phyloP scores from a whole-genome alignment of 2,888 invertebrate genomes.

The Ormyrus rosae region DNA sequence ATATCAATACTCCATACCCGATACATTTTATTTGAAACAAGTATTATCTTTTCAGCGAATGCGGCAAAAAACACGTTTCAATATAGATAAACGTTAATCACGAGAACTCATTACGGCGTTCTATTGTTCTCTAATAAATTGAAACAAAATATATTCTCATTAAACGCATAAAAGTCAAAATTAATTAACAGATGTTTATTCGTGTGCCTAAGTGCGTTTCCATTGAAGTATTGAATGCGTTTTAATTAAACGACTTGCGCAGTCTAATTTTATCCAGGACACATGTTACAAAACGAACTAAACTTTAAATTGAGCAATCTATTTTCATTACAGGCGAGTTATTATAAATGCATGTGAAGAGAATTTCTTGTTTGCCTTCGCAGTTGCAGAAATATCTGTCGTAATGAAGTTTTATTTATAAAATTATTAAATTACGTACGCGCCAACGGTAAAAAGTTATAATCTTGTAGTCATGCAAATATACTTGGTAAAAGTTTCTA shows the following conservation, averaged over 20 bases:
- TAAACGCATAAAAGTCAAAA: slow-evolving; percentile 46
- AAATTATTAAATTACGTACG: slow-evolving; percentile 31
- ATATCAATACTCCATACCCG: too few species aligned
- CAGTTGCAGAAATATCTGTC: slow-evolving; percentile 32
- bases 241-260: slow-evolving; percentile 56
- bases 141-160: slow-evolving; percentile 25
- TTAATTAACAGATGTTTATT: slow-evolving; percentile 51
- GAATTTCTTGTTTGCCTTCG: slow-evolving; percentile 46
- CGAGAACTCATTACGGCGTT: too few species aligned
- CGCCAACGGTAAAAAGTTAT: too few species aligned
- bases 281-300: slow-evolving; percentile 55
- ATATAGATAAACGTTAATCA: too few species aligned
- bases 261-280: slow-evolving; percentile 57
- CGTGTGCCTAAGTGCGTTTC: slow-evolving; percentile 26
- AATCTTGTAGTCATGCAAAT: too few species aligned
- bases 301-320: slow-evolving; percentile 56
- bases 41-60: too few species aligned
- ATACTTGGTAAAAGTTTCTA: too few species aligned
- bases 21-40: too few species aligned
- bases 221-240: slow-evolving; percentile 53
- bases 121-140: too few species aligned
- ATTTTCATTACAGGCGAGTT: slow-evolving; percentile 51
- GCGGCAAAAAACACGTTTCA: too few species aligned
- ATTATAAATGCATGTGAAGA: slow-evolving; percentile 50
- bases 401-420: slow-evolving; percentile 30